Conservation (phyloP, 2,888 invertebrate genomes). For the Drosophila lutescens region DNA sequence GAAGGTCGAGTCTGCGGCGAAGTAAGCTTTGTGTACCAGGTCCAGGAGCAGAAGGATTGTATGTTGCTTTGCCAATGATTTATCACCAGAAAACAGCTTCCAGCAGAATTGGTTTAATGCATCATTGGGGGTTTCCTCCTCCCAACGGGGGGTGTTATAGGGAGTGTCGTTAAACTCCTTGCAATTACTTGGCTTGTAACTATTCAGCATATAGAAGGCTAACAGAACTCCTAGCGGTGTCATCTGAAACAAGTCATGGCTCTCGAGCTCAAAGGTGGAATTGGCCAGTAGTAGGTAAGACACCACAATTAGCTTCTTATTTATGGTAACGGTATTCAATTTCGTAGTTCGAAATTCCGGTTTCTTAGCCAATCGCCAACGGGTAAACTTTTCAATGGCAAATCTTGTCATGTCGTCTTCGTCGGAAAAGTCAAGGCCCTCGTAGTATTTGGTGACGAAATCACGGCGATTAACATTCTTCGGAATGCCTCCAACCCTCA, state of each 20-base stretch:
- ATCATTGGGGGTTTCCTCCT: background rate
- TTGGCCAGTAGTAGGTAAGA: background rate
- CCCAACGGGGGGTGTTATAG: background rate
- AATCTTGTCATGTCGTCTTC: background rate
- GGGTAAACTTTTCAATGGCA: too few relatives aligned
- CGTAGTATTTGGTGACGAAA: background rate
- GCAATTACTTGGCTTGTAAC: background rate
- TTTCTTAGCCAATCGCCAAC: too few relatives aligned
- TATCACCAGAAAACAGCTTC: background rate
- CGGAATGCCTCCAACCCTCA: background rate
- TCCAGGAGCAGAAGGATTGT: background rate
- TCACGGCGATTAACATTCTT: background rate
- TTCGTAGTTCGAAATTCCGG: background rate
- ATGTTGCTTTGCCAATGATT: background rate
- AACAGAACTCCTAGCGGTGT: background rate
- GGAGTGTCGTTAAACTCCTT: background rate
- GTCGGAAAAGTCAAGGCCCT: background rate
- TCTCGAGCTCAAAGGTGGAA: background rate
- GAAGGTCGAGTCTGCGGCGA: background rate
- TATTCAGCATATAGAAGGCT: background rate
- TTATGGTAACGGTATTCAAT: background rate
- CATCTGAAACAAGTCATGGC: background rate
- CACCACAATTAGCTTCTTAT: background rate
- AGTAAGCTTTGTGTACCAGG: background rate
- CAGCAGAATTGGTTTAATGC: background rate